Base-by-base conservation (phyloP, 2,113 vertebrate genomes). In the Podarcis muralis region DNA sequence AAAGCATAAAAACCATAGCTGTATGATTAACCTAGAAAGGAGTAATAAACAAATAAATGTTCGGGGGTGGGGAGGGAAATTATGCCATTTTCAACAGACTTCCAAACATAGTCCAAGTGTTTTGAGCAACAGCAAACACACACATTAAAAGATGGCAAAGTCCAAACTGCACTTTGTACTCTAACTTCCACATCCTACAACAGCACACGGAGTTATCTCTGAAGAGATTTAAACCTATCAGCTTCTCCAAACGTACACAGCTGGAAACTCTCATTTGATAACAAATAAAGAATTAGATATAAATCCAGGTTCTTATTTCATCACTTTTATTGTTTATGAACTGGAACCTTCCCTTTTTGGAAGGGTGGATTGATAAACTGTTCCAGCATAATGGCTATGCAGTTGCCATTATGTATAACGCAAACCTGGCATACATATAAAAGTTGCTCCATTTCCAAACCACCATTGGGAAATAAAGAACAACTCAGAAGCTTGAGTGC, bases 41-140 rank as follows among this genome's bases (percentile, higher is more conserved):
- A 84, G n/a, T 22, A 78, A 86, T 25, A 77, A 86, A 37, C 66
- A 30, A 76, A 72, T 22, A 20, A 74, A 43, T 72, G 48, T 4
- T 15, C 23, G 23, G 40, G 40, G 40, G 76, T 37, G 76, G 37
- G 57, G 76, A 86, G 76, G 37, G 59, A 76, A 86, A 90, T 59
- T 16, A 90, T 20, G 79, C 80, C 85, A 89, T 65, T 93, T 85
- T 93, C 82, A 89, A 35, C 79, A 92, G 94, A 90, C 77, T 91
- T 84, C 76, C 88, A 93, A 84, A 35, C 65, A 66, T 62, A 82
- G 0, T 83, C 4, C 6, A 90, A 5, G 87, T 77, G 76, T 78
- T 94, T 62, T 62, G 59, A 87, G 43, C 16, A 89, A 92, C 5
- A 87, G 57, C 75, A 93, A 95, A 87, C 71, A 35, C 1, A 16